Percentiles rank a stretch among this genome's conserved stretches.
Conservation (phyloP, 2,113 vertebrate genomes). For the Propithecus coquereli region DNA sequence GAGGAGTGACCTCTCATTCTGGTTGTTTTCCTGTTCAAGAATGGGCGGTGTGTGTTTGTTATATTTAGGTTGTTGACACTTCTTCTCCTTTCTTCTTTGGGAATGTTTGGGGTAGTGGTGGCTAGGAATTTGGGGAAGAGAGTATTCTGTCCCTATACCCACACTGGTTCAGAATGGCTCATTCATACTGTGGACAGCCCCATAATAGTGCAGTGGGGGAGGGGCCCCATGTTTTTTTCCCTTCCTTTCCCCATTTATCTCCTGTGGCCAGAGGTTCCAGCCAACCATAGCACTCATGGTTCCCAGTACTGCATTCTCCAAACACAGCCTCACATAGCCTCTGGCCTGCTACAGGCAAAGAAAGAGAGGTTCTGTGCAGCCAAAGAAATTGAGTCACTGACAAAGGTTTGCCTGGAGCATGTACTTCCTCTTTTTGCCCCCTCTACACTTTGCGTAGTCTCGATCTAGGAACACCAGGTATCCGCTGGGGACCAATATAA, state of each 20-base stretch:
- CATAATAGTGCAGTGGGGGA: background rate
- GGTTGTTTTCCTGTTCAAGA: conserved; percentile 58
- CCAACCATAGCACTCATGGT: conserved; percentile 62
- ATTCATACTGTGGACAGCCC: conserved; percentile 28
- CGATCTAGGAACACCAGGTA: background rate
- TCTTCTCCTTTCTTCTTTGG: background rate
- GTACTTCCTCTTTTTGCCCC: background rate
- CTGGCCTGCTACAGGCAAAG: conserved; percentile 46
- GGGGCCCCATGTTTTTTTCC: background rate
- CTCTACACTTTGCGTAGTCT: conserved; percentile 5
- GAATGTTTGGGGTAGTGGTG: conserved; percentile 38
- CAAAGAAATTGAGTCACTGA: conserved; percentile 43
- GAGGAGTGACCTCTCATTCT: conserved; percentile 47
- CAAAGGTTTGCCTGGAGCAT: background rate
- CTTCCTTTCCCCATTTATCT: conserved; percentile 74
- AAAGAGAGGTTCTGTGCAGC: conserved; percentile 35
- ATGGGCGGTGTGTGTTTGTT: conserved; percentile 49
- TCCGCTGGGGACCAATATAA: background rate
- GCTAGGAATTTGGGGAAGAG: background rate
- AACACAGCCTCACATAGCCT: conserved; percentile 59
- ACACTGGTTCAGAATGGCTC: conserved; percentile 51
- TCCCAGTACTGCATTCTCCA: conserved; percentile 55
- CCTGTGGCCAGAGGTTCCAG: conserved; percentile 66
- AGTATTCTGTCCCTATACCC: conserved; percentile 28
- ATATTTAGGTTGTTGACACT: conserved; percentile 63